Conservation (phyloP, 2,888 invertebrate genomes). For the Lampropteryx suffumata region DNA sequence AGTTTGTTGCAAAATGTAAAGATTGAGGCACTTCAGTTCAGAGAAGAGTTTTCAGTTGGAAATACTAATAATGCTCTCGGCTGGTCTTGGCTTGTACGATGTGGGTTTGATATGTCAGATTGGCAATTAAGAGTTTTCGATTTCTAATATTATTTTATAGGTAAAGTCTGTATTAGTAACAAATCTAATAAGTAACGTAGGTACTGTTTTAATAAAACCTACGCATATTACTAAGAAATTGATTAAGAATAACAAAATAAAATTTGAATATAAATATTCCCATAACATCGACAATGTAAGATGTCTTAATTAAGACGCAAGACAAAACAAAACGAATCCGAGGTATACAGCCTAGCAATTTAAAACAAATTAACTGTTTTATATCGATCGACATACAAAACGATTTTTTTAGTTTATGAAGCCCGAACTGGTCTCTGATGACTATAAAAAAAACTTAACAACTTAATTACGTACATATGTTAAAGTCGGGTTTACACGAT, state of each 20-base stretch:
- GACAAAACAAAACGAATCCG: constrained; percentile 16
- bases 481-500: constrained; percentile 67
- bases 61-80: constrained; percentile 66
- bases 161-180: neutral
- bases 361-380: constrained; percentile 33
- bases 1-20: constrained; percentile 28
- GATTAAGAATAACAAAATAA: neutral
- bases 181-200: neutral
- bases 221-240: no score
- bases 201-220: neutral
- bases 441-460: constrained; percentile 66
- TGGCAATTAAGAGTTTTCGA: constrained; percentile 49
- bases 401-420: constrained; percentile 37
- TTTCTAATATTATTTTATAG: constrained; percentile 4
- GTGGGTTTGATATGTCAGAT: constrained; percentile 55
- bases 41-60: constrained; percentile 52
- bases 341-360: constrained; percentile 32
- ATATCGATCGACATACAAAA: constrained; percentile 32
- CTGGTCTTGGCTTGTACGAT: constrained; percentile 49
- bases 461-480: constrained; percentile 80
- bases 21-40: constrained; percentile 46
- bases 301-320: constrained; percentile 18
- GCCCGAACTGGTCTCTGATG: constrained; percentile 50
- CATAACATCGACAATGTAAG: constrained; percentile 1
- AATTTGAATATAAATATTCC: neutral